Conservation (phyloP, 2,113 vertebrate genomes). For the Coreoperca whiteheadi region DNA sequence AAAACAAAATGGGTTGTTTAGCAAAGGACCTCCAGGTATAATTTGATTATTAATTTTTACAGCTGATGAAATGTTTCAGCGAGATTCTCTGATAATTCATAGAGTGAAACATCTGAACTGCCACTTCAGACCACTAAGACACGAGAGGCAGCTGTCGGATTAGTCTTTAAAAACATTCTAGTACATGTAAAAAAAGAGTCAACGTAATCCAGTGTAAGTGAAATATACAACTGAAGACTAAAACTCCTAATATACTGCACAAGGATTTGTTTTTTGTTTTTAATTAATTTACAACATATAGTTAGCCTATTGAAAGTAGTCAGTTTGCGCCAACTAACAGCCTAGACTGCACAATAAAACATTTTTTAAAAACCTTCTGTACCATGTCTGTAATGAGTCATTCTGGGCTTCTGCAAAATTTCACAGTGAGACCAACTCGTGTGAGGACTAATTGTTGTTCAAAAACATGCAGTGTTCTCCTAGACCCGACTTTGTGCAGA, state of each 20-base stretch:
- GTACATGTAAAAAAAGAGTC: not conserved
- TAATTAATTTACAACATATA: not conserved
- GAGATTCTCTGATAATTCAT: not conserved
- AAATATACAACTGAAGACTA: not conserved
- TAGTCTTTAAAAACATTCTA: not conserved
- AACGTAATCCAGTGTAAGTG: no score
- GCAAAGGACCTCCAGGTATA: no score
- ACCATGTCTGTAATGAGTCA: slow-evolving; percentile 25
- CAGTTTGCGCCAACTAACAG: not conserved
- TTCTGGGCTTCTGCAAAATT: slow-evolving; percentile 26
- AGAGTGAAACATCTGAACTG: not conserved
- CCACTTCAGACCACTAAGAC: not conserved
- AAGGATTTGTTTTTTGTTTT: no score
- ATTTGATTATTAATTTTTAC: no score
- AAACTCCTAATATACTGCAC: not conserved
- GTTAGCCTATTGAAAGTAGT: not conserved
- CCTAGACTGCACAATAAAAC: not conserved
- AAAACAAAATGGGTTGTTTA: no score
- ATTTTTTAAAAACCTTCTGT: not conserved
- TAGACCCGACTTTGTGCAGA: slow-evolving; percentile 9
- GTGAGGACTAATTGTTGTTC: slow-evolving; percentile 15
- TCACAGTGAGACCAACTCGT: slow-evolving; percentile 8
- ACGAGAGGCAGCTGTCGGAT: not conserved
- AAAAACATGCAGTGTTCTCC: not conserved
- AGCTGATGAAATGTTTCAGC: no score